A percentile compares a stretch with the other conserved stretches of the same genome.
Evolutionary conservation across 1,140 invertebrate genomes (phyloP).

Genomic region (Trichomalopsis sarcophagae): DNA sequence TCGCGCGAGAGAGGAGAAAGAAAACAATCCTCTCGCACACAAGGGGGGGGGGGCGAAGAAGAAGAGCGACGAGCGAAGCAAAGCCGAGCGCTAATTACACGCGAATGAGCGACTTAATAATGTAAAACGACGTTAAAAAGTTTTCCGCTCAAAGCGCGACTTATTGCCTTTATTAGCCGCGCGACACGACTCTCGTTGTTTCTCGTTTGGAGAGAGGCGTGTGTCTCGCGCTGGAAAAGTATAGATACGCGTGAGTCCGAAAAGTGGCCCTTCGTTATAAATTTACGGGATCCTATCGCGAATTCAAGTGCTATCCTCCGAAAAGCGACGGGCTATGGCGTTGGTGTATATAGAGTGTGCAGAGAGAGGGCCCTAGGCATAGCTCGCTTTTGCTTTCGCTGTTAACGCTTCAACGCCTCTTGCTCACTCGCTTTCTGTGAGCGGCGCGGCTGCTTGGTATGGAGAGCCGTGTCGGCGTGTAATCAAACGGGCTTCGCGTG

Average conservation of each 20-base stretch:
- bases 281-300: slow-evolving; percentile 56
- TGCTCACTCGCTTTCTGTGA: slow-evolving; percentile 50
- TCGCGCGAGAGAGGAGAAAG: too few relatives aligned
- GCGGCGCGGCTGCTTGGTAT: neutral
- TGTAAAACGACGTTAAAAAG: slow-evolving; percentile 40
- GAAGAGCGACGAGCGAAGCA: slow-evolving; percentile 3
- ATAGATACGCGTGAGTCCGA: neutral
- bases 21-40: neutral
- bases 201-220: neutral
- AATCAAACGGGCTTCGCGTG: neutral
- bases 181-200: neutral
- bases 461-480: slow-evolving; percentile 41
- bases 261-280: slow-evolving; percentile 60
- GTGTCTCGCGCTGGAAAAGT: neutral
- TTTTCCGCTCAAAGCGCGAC: slow-evolving; percentile 25
- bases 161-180: slow-evolving; percentile 27
- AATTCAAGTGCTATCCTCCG: slow-evolving; percentile 20
- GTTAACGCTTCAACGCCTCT: slow-evolving; percentile 50
- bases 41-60: neutral
- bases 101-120: slow-evolving; percentile 38
- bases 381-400: neutral
- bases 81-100: neutral
- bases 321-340: neutral
- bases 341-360: neutral
- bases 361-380: neutral